phyloP scores from a whole-genome alignment of 2,888 invertebrate genomes.

The Aporophyla nigra region DNA sequence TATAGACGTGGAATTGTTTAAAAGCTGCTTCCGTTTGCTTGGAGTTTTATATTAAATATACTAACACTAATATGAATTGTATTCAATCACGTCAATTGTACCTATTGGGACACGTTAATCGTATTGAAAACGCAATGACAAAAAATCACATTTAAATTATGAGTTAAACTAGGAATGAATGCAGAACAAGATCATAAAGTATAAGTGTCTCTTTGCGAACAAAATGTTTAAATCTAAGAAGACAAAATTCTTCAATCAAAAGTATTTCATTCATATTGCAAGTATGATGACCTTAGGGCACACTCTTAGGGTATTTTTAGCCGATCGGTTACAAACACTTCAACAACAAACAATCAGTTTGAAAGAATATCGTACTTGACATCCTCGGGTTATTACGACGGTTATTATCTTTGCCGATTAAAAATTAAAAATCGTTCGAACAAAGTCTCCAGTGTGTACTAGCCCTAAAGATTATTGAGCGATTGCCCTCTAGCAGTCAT shows the following conservation, averaged over 20 bases:
- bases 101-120: not conserved
- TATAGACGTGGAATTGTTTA: not conserved
- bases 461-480: constrained; percentile 19
- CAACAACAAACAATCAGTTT: not conserved
- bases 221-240: no score
- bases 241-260: not conserved
- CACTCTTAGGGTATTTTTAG: not conserved
- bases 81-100: no score
- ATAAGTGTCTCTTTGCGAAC: no score
- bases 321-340: no score
- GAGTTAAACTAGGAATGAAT: no score
- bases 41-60: not conserved
- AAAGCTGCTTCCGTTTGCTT: not conserved
- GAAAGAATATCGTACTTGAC: no score
- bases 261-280: not conserved
- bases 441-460: not conserved
- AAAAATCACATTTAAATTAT: not conserved
- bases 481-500: constrained; percentile 39
- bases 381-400: no score
- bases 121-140: not conserved
- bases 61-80: no score
- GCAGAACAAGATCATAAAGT: no score
- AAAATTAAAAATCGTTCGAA: not conserved
- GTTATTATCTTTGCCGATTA: no score
- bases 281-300: not conserved